Evolutionary conservation across 2,888 invertebrate genomes (phyloP).

Genomic region (Rhyacophila evoluta): DNA sequence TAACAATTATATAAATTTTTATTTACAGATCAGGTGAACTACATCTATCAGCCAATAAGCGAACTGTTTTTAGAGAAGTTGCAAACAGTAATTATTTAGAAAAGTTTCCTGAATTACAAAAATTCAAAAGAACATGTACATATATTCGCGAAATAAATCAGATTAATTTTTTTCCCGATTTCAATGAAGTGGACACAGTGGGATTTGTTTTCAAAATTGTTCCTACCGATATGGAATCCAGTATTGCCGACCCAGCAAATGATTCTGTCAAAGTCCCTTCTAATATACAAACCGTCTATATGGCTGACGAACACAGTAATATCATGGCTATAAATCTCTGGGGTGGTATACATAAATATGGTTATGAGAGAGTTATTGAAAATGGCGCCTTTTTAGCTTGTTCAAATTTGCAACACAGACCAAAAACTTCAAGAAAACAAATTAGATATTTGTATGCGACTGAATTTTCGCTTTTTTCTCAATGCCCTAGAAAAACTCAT

Average conservation of each 20-base stretch:
- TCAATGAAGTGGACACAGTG: slow-evolving; percentile 80
- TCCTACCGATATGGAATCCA: slow-evolving; percentile 62
- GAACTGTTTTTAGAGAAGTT: slow-evolving; percentile 64
- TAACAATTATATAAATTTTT: no score
- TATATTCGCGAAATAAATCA: slow-evolving; percentile 65
- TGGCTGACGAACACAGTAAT: slow-evolving; percentile 70
- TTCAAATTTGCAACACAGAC: slow-evolving; percentile 74
- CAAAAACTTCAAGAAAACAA: slow-evolving; percentile 64
- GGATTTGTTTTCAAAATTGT: slow-evolving; percentile 75
- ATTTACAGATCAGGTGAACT: slow-evolving; percentile 67
- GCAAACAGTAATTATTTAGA: slow-evolving; percentile 55
- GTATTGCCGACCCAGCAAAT: slow-evolving; percentile 56
- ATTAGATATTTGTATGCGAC: slow-evolving; percentile 74
- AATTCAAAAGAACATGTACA: slow-evolving; percentile 62
- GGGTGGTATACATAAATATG: slow-evolving; percentile 68
- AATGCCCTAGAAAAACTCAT: slow-evolving; percentile 70
- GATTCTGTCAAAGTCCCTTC: slow-evolving; percentile 26
- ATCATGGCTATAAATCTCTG: slow-evolving; percentile 70
- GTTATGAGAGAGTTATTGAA: slow-evolving; percentile 70
- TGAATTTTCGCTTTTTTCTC: slow-evolving; percentile 73
- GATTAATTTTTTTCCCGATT: slow-evolving; percentile 62
- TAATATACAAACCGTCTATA: slow-evolving; percentile 70
- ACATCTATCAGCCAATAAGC: slow-evolving; percentile 69
- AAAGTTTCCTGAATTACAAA: slow-evolving; percentile 55
- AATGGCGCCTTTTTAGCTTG: slow-evolving; percentile 71